phyloP scores from a whole-genome alignment of 1,140 invertebrate species.

The Drosophila nikananu region DNA sequence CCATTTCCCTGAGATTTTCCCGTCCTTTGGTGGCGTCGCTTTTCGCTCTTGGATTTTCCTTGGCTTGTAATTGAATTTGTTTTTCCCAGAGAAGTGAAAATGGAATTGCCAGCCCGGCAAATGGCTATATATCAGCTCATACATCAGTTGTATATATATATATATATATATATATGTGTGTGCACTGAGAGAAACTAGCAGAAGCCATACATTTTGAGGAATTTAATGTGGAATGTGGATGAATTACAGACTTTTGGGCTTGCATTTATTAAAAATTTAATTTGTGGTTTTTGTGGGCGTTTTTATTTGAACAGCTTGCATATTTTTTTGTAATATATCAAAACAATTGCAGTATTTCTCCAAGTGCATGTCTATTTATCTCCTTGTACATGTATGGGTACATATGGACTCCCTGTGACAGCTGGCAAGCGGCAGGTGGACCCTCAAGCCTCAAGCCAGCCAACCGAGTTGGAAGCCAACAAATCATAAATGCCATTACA shows the following conservation, averaged over 20 bases:
- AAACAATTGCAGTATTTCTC: not conserved
- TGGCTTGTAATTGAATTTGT: constrained; percentile 77
- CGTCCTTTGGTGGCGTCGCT: constrained; percentile 10
- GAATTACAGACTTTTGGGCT: not conserved
- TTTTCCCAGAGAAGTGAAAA: constrained; percentile 51
- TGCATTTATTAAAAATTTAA: not conserved
- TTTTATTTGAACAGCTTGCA: not conserved
- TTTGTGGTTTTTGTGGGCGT: not conserved
- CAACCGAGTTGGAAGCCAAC: constrained; percentile 49
- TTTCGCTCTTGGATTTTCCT: constrained; percentile 42
- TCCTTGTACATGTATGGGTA: constrained; percentile 1
- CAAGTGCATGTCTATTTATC: constrained; percentile 15
- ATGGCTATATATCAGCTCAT: constrained; percentile 41
- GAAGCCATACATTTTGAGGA: not conserved
- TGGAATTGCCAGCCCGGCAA: constrained; percentile 52
- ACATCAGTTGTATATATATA: constrained; percentile 15
- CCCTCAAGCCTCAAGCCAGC: not conserved
- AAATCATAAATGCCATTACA: constrained; percentile 77
- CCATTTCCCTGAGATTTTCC: constrained; percentile 12
- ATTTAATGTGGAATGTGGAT: not conserved
- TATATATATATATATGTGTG: not conserved
- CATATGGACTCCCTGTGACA: constrained; percentile 50
- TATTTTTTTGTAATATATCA: not conserved
- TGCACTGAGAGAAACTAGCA: constrained; percentile 4
- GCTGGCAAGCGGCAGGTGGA: constrained; percentile 51